A percentile compares a stretch with the other conserved stretches of the same genome.
Conservation (phyloP, 2,888 invertebrate species). For the Agrotis ipsilon region DNA sequence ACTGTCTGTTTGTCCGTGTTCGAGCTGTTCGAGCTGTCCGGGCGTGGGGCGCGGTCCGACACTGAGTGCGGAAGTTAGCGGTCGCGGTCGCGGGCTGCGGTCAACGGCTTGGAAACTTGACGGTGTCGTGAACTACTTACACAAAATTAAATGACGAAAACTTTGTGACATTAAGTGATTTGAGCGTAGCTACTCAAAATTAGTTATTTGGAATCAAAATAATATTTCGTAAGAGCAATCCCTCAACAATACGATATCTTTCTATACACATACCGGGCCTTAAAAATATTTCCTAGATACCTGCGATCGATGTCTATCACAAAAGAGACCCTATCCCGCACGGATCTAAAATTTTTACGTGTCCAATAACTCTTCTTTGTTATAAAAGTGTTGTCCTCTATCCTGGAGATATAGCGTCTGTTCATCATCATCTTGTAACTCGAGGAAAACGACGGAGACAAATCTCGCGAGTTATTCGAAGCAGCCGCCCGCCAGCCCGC, state of each 20-base stretch:
- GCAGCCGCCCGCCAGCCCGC: slow-evolving; percentile 29
- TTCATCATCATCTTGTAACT: slow-evolving; percentile 57
- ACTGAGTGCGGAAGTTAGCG: slow-evolving; percentile 12
- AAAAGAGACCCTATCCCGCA: slow-evolving; percentile 17
- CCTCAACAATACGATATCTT: slow-evolving; percentile 18
- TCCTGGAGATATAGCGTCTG: slow-evolving; percentile 40
- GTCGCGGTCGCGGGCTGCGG: slow-evolving; percentile 24
- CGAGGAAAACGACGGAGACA: slow-evolving; percentile 52
- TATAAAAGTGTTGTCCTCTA: slow-evolving; percentile 31
- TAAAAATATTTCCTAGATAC: slow-evolving; percentile 16
- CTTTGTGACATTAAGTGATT: background rate
- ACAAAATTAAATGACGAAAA: slow-evolving; percentile 5
- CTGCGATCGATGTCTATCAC: slow-evolving; percentile 3
- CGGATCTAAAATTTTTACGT: slow-evolving; percentile 26
- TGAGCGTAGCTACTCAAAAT: background rate
- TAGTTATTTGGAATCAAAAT: no score
- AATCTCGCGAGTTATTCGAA: slow-evolving; percentile 51
- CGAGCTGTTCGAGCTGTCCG: slow-evolving; percentile 9
- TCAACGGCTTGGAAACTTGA: slow-evolving; percentile 7
- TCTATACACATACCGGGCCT: background rate
- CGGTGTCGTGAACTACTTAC: background rate
- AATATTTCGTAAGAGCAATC: slow-evolving; percentile 11
- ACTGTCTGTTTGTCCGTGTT: slow-evolving; percentile 29
- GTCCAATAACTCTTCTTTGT: slow-evolving; percentile 49
- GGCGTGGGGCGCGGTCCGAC: slow-evolving; percentile 5